phyloP scores from a whole-genome alignment of 2,113 vertebrate species.

The Hiodon tergisus region DNA sequence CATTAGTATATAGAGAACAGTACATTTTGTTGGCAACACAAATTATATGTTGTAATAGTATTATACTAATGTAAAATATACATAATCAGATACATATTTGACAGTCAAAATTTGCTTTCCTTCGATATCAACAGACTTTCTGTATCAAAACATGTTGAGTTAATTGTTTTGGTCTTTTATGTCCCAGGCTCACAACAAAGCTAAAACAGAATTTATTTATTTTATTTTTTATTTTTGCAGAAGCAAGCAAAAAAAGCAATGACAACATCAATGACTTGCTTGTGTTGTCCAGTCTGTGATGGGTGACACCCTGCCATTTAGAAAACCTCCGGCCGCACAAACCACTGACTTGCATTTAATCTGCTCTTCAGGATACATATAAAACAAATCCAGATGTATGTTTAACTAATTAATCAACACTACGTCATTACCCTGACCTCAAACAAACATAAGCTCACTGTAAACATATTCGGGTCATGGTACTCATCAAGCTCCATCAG shows the following conservation, averaged over 20 bases:
- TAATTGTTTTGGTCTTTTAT: not conserved
- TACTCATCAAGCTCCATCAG: conserved; percentile 18
- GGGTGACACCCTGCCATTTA: not conserved
- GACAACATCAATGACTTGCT: not conserved
- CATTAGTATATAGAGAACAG: too few relatives aligned
- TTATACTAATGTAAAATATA: too few relatives aligned
- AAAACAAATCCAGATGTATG: conserved; percentile 30
- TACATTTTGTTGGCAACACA: too few relatives aligned
- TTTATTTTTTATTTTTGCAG: too few relatives aligned
- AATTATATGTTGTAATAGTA: too few relatives aligned
- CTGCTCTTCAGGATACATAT: not conserved
- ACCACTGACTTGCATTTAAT: not conserved
- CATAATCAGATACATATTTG: not conserved
- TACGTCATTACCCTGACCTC: conserved; percentile 39
- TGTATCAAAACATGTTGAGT: not conserved
- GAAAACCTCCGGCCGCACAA: not conserved
- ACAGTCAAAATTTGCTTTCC: not conserved
- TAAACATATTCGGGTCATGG: conserved; percentile 39
- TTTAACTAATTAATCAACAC: conserved; percentile 34
- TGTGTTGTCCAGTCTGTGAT: not conserved
- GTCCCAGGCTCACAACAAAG: not conserved
- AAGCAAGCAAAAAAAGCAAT: not conserved
- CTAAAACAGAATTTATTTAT: not conserved
- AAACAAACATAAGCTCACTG: conserved; percentile 47
- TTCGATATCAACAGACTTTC: not conserved